Base-by-base conservation (phyloP, 2,113 vertebrate species). In the Halcyon senegalensis region DNA sequence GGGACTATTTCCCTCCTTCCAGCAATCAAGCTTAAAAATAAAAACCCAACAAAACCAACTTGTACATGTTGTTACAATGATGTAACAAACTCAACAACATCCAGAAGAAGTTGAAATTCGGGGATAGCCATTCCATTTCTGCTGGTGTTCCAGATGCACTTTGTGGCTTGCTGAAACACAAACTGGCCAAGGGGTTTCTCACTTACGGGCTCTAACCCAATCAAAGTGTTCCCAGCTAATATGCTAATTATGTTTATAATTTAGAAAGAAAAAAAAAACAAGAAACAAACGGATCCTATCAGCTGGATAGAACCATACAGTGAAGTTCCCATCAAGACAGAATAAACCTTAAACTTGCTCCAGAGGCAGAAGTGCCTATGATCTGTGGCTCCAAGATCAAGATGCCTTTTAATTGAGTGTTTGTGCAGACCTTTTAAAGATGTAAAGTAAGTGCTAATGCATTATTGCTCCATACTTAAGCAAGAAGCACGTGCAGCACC, bases 381-480 rank as follows among this genome's bases (percentile, higher is more conserved):
- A 81, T 83, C 72, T 46, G 63, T 37, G 94, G 51, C 89, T 82
- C 83, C 46, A 70, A 92, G 95, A 98, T 94, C 70, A 91, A 98
- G 85, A 97, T 97, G 67, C 78, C 51, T 78, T 97, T 94, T 78
- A 95, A 96, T 84, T 81, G 88, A 83, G 62, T 16, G 63, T 81
- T 91, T 64, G 35, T 59, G 55, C 37, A 73, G 78, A 69, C 58
- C 66, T 94, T 95, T 73, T 46, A 69, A 76, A 93, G 64, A 76
- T 14, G 15, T 24, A 63, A 87, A 94, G 41, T 72, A 74, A 90
- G 60, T 8, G 2, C 39, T 33, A 75, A 69, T 0, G 0, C 6
- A 20, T 77, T 63, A 84, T 50, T 97, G 89, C 93, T 93, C 95
- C 93, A 90, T 43, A 70, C 73, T 67, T 66, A 76, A 73, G 87